These are phyloP conservation scores for Mesochorus sp. DNA, from an alignment of 2,888 invertebrate genomes.

Conservation along the genomic window DNA sequence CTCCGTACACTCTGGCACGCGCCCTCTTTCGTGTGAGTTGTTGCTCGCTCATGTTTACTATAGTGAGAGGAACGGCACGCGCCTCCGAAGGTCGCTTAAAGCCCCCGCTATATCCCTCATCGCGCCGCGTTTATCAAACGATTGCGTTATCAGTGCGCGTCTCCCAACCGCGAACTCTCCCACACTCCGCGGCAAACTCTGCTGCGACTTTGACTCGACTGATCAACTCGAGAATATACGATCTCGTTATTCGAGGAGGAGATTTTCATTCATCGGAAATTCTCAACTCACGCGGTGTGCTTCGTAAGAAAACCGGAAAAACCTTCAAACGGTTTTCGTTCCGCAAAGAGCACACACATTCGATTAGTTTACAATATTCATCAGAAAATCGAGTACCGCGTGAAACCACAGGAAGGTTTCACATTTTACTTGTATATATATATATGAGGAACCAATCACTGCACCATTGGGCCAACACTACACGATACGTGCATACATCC, in stretches of 20 bases:
- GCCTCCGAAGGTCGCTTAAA: neutral
- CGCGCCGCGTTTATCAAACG: constrained; percentile 3
- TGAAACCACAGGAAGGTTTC: neutral
- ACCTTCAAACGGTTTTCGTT: no score
- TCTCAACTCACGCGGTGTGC: no score
- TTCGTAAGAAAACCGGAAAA: no score
- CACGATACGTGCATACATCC: constrained; percentile 8
- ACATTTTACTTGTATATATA: neutral
- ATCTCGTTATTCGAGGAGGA: no score
- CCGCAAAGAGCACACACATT: no score
- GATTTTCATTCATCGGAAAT: no score
- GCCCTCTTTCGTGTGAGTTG: neutral
- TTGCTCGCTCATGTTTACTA: neutral
- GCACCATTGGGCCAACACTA: neutral
- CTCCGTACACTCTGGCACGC: neutral
- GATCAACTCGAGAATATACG: no score
- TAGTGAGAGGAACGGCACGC: constrained; percentile 41
- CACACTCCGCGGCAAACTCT: neutral
- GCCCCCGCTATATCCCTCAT: constrained; percentile 3
- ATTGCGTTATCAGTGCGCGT: no score
- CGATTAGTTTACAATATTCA: no score
- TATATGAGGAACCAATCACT: neutral
- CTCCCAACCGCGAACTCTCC: neutral
- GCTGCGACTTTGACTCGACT: no score
- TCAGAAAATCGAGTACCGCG: neutral